phyloP scores from a whole-genome alignment of 2,113 vertebrate species.

The Pseudorhombus dupliciocellatus region DNA sequence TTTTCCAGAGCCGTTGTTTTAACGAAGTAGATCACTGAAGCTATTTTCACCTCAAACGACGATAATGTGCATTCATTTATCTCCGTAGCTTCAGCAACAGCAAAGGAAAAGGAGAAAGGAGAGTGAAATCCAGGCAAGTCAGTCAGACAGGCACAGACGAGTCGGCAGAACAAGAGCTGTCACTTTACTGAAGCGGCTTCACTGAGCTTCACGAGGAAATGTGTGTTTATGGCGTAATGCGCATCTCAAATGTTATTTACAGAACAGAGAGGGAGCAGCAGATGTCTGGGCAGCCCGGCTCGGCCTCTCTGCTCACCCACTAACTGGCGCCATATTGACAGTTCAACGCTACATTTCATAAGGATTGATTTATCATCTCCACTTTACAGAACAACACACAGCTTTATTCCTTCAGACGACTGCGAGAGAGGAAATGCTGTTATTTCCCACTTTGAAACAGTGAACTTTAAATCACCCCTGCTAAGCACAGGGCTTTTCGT shows the following conservation, averaged over 20 bases:
- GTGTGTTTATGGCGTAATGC: conserved; percentile 1
- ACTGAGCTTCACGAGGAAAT: conserved; percentile 3
- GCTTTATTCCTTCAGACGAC: conserved; percentile 21
- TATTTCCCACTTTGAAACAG: conserved; percentile 27
- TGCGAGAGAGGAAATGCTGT: background rate
- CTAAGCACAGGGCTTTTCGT: conserved; percentile 17
- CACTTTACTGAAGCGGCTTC: background rate
- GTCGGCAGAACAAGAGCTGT: background rate
- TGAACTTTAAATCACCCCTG: conserved; percentile 19
- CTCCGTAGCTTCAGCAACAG: background rate
- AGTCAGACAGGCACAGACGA: background rate
- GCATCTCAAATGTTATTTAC: conserved; percentile 39
- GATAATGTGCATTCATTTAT: conserved; percentile 12
- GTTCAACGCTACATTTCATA: conserved; percentile 26
- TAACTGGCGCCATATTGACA: conserved; percentile 50
- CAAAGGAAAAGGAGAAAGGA: background rate
- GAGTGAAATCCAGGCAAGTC: background rate
- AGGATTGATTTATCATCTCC: conserved; percentile 32
- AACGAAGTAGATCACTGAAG: background rate
- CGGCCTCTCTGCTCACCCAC: conserved; percentile 44
- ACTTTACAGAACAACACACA: conserved; percentile 5
- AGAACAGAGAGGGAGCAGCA: conserved; percentile 41
- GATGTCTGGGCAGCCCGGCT: conserved; percentile 45
- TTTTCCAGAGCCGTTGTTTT: conserved; percentile 2
- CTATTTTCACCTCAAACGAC: conserved; percentile 4